Percentiles rank a stretch among this genome's conserved stretches.
Conservation (phyloP, 2,797 vertebrate genomes). For the Glyptemys insculpta region DNA sequence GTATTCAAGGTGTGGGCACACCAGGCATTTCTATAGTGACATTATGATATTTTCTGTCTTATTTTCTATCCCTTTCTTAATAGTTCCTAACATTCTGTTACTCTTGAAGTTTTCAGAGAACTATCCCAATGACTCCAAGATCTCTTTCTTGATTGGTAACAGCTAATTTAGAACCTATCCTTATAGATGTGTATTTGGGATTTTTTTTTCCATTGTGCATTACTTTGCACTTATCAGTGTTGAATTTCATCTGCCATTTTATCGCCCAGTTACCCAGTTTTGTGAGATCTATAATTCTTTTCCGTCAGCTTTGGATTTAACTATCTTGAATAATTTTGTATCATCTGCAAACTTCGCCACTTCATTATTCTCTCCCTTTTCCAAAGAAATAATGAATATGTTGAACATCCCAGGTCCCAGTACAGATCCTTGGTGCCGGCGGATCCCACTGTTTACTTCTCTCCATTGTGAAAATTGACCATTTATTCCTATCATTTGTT, state of each 20-base stretch:
- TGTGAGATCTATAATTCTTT: not conserved
- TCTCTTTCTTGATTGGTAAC: not conserved
- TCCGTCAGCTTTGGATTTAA: not conserved
- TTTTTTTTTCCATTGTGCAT: not conserved
- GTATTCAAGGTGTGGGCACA: not conserved
- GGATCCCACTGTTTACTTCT: not conserved
- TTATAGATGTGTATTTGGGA: not conserved
- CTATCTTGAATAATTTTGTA: not conserved
- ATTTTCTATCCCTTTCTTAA: not conserved
- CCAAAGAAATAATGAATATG: not conserved
- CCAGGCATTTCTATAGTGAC: not conserved
- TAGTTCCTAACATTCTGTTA: not conserved
- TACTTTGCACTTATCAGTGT: not conserved
- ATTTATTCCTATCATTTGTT: not conserved
- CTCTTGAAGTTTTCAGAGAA: not conserved
- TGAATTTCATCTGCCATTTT: not conserved
- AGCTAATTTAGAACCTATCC: not conserved
- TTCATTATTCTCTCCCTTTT: not conserved
- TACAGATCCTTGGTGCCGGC: not conserved
- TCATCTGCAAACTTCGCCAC: not conserved
- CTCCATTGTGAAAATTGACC: not conserved
- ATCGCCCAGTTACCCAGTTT: not conserved
- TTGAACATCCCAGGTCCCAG: not conserved
- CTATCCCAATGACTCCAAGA: not conserved
- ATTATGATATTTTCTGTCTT: not conserved